Evolutionary conservation across 2,797 vertebrate species (phyloP).

Genomic region (Gambelia wislizenii): DNA sequence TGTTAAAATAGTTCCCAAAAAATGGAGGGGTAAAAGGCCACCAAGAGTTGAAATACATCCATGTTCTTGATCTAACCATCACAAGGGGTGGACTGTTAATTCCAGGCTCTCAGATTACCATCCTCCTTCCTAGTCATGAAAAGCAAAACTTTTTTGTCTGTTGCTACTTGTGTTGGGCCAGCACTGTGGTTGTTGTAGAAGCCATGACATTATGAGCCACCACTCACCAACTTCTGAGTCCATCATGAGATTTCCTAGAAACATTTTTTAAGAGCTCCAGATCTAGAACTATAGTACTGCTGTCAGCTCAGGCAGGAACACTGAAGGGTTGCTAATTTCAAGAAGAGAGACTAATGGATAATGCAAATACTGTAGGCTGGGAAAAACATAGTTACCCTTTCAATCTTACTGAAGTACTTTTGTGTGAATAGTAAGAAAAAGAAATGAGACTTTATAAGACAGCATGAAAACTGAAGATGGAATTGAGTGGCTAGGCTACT

Average conservation of each 20-base stretch:
- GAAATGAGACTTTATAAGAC: constrained; percentile 9
- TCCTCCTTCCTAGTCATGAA: not conserved
- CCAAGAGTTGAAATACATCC: not conserved
- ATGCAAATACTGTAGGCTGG: not conserved
- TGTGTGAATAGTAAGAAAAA: not conserved
- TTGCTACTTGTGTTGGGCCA: not conserved
- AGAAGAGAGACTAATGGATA: not conserved
- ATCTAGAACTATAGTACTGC: not conserved
- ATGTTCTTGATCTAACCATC: not conserved
- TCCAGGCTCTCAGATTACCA: not conserved
- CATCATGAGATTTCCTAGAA: not conserved
- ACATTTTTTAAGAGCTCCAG: not conserved
- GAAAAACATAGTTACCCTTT: not conserved
- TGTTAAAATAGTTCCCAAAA: not conserved
- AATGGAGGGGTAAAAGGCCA: not conserved
- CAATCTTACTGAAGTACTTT: not conserved
- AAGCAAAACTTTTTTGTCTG: not conserved
- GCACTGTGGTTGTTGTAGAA: not conserved
- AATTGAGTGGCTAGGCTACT: not conserved
- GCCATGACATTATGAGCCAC: not conserved
- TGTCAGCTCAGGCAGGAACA: not conserved
- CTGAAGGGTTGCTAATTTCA: not conserved
- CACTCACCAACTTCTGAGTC: not conserved
- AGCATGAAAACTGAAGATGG: not conserved
- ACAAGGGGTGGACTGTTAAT: not conserved